These are phyloP conservation scores for Halyomorpha halys DNA, from an alignment of 1,140 invertebrate genomes.

Conservation along the genomic window DNA sequence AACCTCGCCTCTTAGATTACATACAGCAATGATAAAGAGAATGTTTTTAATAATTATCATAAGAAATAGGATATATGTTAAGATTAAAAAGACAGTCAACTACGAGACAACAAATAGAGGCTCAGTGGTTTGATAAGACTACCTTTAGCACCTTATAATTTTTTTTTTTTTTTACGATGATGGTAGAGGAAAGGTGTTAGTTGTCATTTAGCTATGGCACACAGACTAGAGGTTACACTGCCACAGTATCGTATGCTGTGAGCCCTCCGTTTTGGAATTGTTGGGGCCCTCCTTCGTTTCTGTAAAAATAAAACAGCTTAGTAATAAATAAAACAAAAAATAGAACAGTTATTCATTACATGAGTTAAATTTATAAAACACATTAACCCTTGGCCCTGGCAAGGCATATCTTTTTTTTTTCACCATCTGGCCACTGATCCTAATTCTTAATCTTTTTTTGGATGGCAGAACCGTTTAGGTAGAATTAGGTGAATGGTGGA, in stretches of 20 bases:
- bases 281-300: conserved; percentile 78
- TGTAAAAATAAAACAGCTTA: conserved; percentile 40
- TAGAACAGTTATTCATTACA: no score
- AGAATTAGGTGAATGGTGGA: no score
- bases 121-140: background rate
- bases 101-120: no score
- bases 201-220: conserved; percentile 13
- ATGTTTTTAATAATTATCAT: background rate
- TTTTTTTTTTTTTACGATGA: background rate
- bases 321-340: conserved; percentile 10
- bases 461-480: no score
- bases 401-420: no score
- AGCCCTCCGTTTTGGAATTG: conserved; percentile 62
- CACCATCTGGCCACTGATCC: no score
- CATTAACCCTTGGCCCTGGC: no score
- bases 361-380: no score
- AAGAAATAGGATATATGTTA: conserved; percentile 13
- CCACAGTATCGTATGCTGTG: conserved; percentile 94
- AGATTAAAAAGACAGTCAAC: no score
- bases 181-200: no score
- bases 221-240: conserved; percentile 77
- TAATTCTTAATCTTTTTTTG: no score
- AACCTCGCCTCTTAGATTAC: conserved; percentile 10
- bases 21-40: no score
- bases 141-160: conserved; percentile 17